These are phyloP conservation scores for Euplagia quadripunctaria DNA, from an alignment of 2,888 invertebrate genomes.

Conservation along the genomic window DNA sequence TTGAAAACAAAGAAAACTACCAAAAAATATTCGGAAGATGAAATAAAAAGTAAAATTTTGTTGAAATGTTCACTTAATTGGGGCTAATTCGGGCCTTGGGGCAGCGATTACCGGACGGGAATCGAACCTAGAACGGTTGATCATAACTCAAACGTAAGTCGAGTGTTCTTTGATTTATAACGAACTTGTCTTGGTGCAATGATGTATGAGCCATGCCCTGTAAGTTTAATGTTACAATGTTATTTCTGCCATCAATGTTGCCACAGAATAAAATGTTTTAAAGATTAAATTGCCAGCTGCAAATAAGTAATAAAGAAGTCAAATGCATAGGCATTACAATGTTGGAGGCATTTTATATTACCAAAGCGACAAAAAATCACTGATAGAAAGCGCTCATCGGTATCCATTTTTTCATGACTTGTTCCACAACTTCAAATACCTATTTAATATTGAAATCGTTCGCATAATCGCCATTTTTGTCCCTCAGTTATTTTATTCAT, in stretches of 20 bases:
- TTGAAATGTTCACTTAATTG: conserved; percentile 70
- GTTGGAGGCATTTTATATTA: background rate
- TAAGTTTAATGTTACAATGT: conserved; percentile 3
- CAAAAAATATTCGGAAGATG: conserved; percentile 44
- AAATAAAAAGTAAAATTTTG: conserved; percentile 59
- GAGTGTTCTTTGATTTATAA: conserved; percentile 50
- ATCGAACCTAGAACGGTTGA: conserved; percentile 30
- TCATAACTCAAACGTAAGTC: conserved; percentile 31
- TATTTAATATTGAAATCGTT: too few species aligned
- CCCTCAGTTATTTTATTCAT: too few species aligned
- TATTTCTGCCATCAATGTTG: background rate
- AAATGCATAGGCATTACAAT: background rate
- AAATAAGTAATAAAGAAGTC: background rate
- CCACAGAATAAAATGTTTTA: background rate
- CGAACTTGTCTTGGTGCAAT: conserved; percentile 20
- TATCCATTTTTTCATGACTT: too few species aligned
- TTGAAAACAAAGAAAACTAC: conserved; percentile 40
- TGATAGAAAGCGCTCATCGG: too few species aligned
- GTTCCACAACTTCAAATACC: too few species aligned
- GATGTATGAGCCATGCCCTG: conserved; percentile 7
- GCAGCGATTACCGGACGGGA: conserved; percentile 57
- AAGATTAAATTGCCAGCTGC: background rate
- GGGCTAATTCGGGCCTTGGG: conserved; percentile 68
- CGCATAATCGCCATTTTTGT: too few species aligned
- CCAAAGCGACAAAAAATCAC: too few species aligned